Evolutionary conservation across 2,888 invertebrate genomes (phyloP), one percentile per base, ranked within the genome.

Genomic region (Drosophila merina): DNA sequence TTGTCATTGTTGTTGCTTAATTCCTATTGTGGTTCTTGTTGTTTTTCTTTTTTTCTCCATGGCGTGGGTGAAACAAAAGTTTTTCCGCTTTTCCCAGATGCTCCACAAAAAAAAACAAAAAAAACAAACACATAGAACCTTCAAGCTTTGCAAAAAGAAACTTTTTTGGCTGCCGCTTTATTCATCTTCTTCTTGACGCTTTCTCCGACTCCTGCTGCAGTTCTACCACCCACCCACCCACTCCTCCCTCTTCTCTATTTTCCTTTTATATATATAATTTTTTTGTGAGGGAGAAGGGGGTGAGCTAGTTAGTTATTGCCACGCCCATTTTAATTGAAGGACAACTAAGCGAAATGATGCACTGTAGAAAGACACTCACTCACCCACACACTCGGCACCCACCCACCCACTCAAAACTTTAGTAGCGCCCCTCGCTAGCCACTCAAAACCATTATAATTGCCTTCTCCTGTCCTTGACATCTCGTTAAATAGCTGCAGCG

Each of bases 291-390:
- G 38, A n/a, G 40, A 25, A 14, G 1, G n/a, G 49, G 47, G 38
- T 62, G 36, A 47, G 40, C 59, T 28, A 36, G 33, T 45, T 45
- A 30, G 40, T 45, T 54, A 20, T 54, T 51, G 72, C 63, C 68
- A 69, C 67, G 51, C 74, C 68, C 63, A 62, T 50, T 50, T 51
- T 51, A 55, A 64, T 51, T 72, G 48, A 55, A 56, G 55, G 67
- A 67, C 64, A 72, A 52, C 26, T 14, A 47, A 30, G 45, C 49
- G 51, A 60, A 72, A 51, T 68, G 72, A 69, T 52, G 62, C 72
- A 54, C 45, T 12, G 30, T 25, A 44, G 3, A 38, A 36, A 47
- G 4, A 14, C 40, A 12, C 64, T 25, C 40, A 12, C 64, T 25
- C 58, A 47, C 51, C 40, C 47, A 14, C 40, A 30, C 45, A 44